Percentiles rank a stretch among this genome's conserved stretches.
phyloP scores from a whole-genome alignment of 2,888 invertebrate species.

The Dolichopus griseipennis region DNA sequence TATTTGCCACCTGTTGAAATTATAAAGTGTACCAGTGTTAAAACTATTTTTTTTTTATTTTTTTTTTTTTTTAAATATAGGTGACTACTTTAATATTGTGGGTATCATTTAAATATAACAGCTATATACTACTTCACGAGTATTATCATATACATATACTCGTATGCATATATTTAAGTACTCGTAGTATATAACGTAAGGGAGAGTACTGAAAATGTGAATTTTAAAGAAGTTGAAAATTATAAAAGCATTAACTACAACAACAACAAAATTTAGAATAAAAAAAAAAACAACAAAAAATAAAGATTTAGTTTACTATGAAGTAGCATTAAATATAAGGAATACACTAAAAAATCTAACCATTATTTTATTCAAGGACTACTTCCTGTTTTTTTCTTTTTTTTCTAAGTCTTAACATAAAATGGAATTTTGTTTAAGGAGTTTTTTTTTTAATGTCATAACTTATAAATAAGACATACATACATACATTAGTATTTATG shows the following conservation, averaged over 20 bases:
- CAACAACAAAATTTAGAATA: too few species aligned
- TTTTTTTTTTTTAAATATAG: too few species aligned
- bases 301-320: background rate
- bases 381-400: background rate
- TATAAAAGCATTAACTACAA: background rate
- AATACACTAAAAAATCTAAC: too few species aligned
- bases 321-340: too few species aligned
- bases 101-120: too few species aligned
- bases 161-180: background rate
- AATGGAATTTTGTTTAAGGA: too few species aligned
- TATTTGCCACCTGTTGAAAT: conserved; percentile 3
- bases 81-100: too few species aligned
- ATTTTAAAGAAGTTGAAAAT: background rate
- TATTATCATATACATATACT: background rate
- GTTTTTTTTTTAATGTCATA: background rate
- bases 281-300: too few species aligned
- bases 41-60: too few species aligned
- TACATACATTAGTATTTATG: too few species aligned
- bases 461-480: background rate
- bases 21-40: background rate
- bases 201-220: background rate
- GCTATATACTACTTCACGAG: too few species aligned
- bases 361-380: background rate
- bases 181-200: background rate
- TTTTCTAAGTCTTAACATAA: too few species aligned